Base-by-base conservation (phyloP, 35 echinoderm and acorn worm genomes). In the Holothuria glaberrima region DNA sequence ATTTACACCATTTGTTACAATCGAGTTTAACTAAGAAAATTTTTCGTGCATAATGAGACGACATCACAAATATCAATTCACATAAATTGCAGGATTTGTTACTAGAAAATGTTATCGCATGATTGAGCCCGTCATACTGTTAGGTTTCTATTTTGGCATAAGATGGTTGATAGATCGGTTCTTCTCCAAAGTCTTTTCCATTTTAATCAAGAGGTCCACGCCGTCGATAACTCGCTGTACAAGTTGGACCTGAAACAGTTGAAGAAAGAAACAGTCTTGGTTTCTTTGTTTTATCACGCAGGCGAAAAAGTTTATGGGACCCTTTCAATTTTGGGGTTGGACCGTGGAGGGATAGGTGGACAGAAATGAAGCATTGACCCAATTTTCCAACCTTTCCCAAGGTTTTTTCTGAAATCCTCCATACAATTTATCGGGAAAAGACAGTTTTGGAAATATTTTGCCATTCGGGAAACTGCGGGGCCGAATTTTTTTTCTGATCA, bases 141-240 rank as follows among this genome's bases (percentile, higher is more conserved):
- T 54, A 54, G 50, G 25, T 30, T 9, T 61, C 22, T 78, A 91
- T 22, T 89, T 89, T 65, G 95, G 95, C 24, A 98, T 94, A 45
- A 98, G 68, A 65, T 89, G 59, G 54, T 88, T 86, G 64, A 98
- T 98, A 18, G 95, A 87, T 18, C 88, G 70, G 76, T 73, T 88
- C 50, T 90, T 94, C 75, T 98, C 95, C 59, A 98, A 77, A 62
- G 72, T 86, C 59, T 98, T 98, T 63, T 98, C 95, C 95, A 98
- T 98, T 60, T 94, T 92, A 27, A 98, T 90, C n/a, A 98, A 80
- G 0, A 87, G 27, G 25, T 98, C 93, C 1, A 98, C 80, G 9
- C 95, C 95, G 75, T 98, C 95, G 16, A 98, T 94, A 3, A 98
- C 93, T 7, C 86, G 68, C 68, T 98, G 95, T 6, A 94, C 93